These are phyloP conservation scores for Trissonchulus latispiculum DNA, from an alignment of 2,888 invertebrate genomes.

Conservation along the genomic window DNA sequence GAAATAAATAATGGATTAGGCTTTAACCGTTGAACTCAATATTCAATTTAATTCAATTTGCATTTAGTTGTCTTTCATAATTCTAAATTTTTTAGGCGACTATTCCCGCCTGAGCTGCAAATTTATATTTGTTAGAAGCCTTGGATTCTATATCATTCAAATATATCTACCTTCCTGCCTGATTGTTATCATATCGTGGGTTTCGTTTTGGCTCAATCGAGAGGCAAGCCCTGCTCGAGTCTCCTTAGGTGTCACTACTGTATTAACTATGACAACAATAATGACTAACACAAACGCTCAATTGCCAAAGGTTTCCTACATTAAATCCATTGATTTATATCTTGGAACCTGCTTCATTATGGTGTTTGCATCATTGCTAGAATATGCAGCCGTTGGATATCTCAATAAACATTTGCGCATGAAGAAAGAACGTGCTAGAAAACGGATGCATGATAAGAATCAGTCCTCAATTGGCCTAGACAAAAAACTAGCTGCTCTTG, in stretches of 20 bases:
- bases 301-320: conserved; percentile 93
- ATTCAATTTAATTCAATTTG: too few relatives aligned
- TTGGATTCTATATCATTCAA: conserved; percentile 44
- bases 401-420: conserved; percentile 94
- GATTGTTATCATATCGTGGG: conserved; percentile 42
- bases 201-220: conserved; percentile 41
- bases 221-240: conserved; percentile 37
- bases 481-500: too few relatives aligned
- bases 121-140: conserved; percentile 41
- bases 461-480: too few relatives aligned
- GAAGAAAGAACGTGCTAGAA: conserved; percentile 58
- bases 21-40: too few relatives aligned
- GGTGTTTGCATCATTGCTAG: conserved; percentile 93
- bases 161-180: conserved; percentile 44
- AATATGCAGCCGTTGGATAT: conserved; percentile 95
- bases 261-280: conserved; percentile 58
- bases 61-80: too few relatives aligned
- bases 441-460: neutral
- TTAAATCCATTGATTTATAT: conserved; percentile 94
- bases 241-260: conserved; percentile 37
- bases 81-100: conserved; percentile 36
- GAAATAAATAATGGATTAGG: too few relatives aligned
- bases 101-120: conserved; percentile 44
- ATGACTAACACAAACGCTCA: conserved; percentile 89
- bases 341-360: conserved; percentile 96